These are phyloP conservation scores for Aurelia coerulea DNA, from an alignment of 30 jellyfish, hydroid and myxozoan genomes.

Conservation along the genomic window DNA sequence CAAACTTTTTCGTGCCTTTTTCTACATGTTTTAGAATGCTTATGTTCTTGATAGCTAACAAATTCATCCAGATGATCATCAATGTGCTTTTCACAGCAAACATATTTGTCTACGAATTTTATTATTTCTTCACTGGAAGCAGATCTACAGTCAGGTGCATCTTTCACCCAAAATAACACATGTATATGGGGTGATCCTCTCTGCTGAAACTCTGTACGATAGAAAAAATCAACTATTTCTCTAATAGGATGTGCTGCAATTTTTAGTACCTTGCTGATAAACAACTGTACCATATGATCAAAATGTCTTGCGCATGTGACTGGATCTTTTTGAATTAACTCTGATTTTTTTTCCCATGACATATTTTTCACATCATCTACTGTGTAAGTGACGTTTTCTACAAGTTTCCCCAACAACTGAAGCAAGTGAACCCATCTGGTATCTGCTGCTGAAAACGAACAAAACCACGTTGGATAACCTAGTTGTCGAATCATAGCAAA, in stretches of 20 bases:
- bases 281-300: conserved; percentile 19
- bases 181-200: too few relatives aligned
- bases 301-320: not conserved
- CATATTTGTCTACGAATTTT: too few relatives aligned
- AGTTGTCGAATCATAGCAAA: conserved; percentile 57
- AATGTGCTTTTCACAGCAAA: too few relatives aligned
- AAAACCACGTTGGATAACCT: conserved; percentile 48
- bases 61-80: conserved; percentile 13
- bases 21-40: conserved; percentile 66
- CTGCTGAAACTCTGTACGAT: too few relatives aligned
- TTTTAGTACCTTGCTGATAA: conserved; percentile 3
- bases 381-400: not conserved
- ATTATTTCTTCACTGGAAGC: too few relatives aligned
- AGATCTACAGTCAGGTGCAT: too few relatives aligned
- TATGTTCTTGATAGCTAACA: conserved; percentile 32
- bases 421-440: conserved; percentile 26
- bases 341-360: conserved; percentile 44
- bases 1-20: conserved; percentile 29
- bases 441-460: conserved; percentile 59
- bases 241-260: too few relatives aligned
- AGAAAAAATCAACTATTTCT: too few relatives aligned
- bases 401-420: not conserved
- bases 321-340: conserved; percentile 2
- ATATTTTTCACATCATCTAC: not conserved
- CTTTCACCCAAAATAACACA: too few relatives aligned